phyloP scores from a whole-genome alignment of 2,888 invertebrate species.

The Malthinus seriepunctatus region DNA sequence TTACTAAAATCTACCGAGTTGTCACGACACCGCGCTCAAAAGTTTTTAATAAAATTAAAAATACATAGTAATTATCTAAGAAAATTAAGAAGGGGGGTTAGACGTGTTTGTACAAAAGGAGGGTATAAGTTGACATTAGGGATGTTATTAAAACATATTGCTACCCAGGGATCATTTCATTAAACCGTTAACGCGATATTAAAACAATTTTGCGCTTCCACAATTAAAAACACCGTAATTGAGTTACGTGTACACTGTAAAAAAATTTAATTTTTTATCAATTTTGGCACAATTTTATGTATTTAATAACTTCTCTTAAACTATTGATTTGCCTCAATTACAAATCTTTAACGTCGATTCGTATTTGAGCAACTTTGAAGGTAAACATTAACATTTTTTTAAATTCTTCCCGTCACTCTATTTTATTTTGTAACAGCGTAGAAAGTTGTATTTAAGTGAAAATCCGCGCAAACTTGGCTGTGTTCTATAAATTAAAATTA shows the following conservation, averaged over 20 bases:
- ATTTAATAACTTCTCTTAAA: constrained; percentile 4
- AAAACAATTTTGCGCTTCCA: constrained; percentile 34
- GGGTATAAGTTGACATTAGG: constrained; percentile 34
- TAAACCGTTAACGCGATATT: constrained; percentile 37
- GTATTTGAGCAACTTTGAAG: not conserved
- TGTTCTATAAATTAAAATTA: constrained; percentile 40
- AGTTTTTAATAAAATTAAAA: constrained; percentile 2
- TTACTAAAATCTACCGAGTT: too few relatives aligned
- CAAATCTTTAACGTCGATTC: not conserved
- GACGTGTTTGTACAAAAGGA: constrained; percentile 13
- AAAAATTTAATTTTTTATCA: constrained; percentile 10
- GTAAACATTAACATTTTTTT: not conserved
- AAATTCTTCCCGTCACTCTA: too few relatives aligned
- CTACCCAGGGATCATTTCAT: constrained; percentile 39
- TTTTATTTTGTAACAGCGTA: constrained; percentile 8
- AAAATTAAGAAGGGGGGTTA: constrained; percentile 27
- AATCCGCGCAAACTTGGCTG: constrained; percentile 15
- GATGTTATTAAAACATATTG: constrained; percentile 39
- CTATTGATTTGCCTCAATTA: not conserved
- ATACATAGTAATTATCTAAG: constrained; percentile 5
- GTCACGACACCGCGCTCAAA: not conserved
- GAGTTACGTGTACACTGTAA: constrained; percentile 31
- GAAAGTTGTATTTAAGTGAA: constrained; percentile 4
- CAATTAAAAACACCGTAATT: constrained; percentile 45
- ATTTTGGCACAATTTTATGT: constrained; percentile 5